A percentile compares a stretch with the other conserved stretches of the same genome.
Conservation (phyloP, 1,140 invertebrate species). For the Panonychus citri region DNA sequence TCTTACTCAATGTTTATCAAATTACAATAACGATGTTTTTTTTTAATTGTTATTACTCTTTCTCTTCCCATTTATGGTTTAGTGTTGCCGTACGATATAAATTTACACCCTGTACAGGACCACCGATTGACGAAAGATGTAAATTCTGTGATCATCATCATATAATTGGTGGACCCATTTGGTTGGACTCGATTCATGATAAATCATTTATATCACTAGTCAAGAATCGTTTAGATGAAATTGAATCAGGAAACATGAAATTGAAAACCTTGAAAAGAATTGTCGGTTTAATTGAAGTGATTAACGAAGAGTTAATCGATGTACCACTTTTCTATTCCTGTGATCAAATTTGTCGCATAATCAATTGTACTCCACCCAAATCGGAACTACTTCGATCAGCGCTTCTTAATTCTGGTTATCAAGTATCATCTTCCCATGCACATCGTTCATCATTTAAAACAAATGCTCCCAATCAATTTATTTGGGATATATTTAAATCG, state of each 20-base stretch:
- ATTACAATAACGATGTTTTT: not conserved
- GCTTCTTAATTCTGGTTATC: conserved; percentile 70
- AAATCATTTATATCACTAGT: conserved; percentile 37
- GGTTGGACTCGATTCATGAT: conserved; percentile 62
- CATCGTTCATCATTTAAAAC: conserved; percentile 74
- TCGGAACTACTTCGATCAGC: conserved; percentile 53
- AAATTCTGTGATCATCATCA: conserved; percentile 45
- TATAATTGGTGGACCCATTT: conserved; percentile 77
- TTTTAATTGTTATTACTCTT: no score
- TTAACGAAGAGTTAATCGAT: conserved; percentile 47
- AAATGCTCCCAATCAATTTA: conserved; percentile 51
- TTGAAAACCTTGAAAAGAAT: conserved; percentile 44
- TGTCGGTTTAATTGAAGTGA: conserved; percentile 29
- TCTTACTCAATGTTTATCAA: no score
- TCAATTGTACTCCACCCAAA: conserved; percentile 31
- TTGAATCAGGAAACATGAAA: not conserved
- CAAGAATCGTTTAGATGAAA: not conserved
- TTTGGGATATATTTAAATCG: conserved; percentile 78
- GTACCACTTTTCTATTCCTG: conserved; percentile 65
- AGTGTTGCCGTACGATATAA: conserved; percentile 22
- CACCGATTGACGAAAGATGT: conserved; percentile 40
- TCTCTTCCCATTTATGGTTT: not conserved
- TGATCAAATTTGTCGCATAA: conserved; percentile 33
- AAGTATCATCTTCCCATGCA: conserved; percentile 76
- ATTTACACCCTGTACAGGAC: conserved; percentile 37